These are phyloP conservation scores for Podilymbus podiceps DNA, from an alignment of 2,113 vertebrate species.

Conservation along the genomic window DNA sequence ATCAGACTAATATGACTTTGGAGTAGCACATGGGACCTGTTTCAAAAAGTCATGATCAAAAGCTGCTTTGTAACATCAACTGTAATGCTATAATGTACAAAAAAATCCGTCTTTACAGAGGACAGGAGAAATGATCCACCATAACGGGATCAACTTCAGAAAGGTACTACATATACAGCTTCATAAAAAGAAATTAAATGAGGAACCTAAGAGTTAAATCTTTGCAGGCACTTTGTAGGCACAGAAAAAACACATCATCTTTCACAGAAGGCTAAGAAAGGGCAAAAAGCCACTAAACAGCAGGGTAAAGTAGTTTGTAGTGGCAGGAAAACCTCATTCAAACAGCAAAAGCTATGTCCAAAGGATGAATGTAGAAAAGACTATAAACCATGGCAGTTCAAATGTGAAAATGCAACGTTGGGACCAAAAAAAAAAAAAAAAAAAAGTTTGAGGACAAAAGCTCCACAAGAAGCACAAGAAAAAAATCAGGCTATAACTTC, in stretches of 20 bases:
- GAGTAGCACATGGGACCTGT: background rate
- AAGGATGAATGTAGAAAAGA: background rate
- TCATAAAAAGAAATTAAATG: background rate
- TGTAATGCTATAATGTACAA: background rate
- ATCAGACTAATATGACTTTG: background rate
- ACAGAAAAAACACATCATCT: background rate
- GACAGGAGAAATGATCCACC: background rate
- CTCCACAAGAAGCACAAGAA: background rate
- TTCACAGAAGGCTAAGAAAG: background rate
- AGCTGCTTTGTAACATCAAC: background rate
- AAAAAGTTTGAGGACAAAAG: background rate
- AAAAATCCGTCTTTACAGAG: background rate
- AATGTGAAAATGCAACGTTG: background rate
- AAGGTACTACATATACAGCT: background rate
- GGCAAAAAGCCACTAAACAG: background rate
- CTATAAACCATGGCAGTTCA: background rate
- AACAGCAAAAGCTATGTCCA: background rate
- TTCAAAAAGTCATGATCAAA: background rate
- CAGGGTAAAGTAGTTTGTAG: background rate
- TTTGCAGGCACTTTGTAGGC: background rate
- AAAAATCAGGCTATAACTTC: background rate
- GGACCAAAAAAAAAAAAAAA: background rate
- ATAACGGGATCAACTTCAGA: background rate
- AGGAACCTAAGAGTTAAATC: background rate
- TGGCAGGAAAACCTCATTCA: background rate